Evolutionary conservation across 2,797 vertebrate species (phyloP).

Genomic region (Hozukius guyotensis): DNA sequence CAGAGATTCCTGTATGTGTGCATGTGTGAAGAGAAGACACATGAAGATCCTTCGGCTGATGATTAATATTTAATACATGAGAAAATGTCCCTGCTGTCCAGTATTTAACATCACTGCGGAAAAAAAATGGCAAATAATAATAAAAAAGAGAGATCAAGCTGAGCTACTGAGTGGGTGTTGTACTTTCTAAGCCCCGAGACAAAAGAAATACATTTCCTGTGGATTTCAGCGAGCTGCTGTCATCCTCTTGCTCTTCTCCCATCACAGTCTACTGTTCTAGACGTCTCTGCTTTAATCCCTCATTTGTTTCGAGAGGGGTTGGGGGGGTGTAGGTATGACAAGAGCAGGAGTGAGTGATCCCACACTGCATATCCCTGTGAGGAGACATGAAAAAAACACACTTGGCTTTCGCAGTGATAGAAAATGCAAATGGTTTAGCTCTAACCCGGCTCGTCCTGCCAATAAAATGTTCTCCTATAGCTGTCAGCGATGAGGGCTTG

Average conservation of each 20-base stretch:
- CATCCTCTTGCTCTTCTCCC: slow-evolving; percentile 52
- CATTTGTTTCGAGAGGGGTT: slow-evolving; percentile 52
- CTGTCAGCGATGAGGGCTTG: slow-evolving; percentile 15
- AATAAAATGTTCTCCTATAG: slow-evolving; percentile 30
- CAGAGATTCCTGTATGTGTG: not conserved
- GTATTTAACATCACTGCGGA: slow-evolving; percentile 27
- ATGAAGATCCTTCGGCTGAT: slow-evolving; percentile 4
- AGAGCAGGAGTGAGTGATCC: slow-evolving; percentile 23
- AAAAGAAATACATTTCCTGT: slow-evolving; percentile 59
- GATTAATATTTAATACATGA: slow-evolving; percentile 31
- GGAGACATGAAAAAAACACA: slow-evolving; percentile 12
- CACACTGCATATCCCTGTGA: slow-evolving; percentile 32
- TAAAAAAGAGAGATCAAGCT: slow-evolving; percentile 38
- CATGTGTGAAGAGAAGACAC: not conserved
- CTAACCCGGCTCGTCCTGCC: slow-evolving; percentile 24
- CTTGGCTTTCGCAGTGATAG: slow-evolving; percentile 12
- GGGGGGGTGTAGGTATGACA: slow-evolving; percentile 27
- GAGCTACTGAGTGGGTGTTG: slow-evolving; percentile 56
- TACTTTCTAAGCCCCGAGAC: slow-evolving; percentile 55
- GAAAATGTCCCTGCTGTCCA: slow-evolving; percentile 32
- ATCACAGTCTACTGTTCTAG: slow-evolving; percentile 45
- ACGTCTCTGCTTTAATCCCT: slow-evolving; percentile 65
- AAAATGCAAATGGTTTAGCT: slow-evolving; percentile 10
- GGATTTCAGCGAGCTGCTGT: slow-evolving; percentile 68
- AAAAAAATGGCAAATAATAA: slow-evolving; percentile 2